Evolutionary conservation across 2,888 invertebrate species (phyloP), one percentile per base, ranked within the genome.

Genomic region (Lepeophtheirus nordmannii): DNA sequence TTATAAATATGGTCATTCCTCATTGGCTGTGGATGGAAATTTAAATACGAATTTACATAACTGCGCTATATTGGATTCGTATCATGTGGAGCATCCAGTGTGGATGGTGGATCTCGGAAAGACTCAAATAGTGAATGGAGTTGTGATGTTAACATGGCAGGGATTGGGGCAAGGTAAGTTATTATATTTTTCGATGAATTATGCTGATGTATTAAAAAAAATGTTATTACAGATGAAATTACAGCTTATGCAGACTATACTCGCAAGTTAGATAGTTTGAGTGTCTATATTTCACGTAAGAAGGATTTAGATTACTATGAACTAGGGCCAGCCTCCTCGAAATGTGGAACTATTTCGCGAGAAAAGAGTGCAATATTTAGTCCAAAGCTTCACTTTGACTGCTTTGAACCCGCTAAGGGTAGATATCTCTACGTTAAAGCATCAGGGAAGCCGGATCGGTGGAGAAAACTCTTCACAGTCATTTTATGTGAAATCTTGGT

Each of bases 401-500:
- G 80, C 70, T 74, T 75, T 7, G 73, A 73, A 37, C 68, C 72
- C 30, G 69, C 70, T 37, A 71, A 69, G 23, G 79, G 79, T 8
- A 74, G 78, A 9, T 79, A 77, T 70, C 74, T 79, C 30, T 77
- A 79, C 71, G 76, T 80, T 59, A 77, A 78, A 70, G 78, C 78
- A 3, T 75, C 76, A 70, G 78, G 79, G 37, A 74, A 76, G 14
- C 74, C 76, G 46, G 76, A 77, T 70, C 73, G 78, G 59, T 78
- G 77, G 76, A 76, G 75, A 68, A 71, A 76, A 60, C 73, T 78
- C 17, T 80, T 79, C 72, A 78, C 77, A 60, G 76, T 78, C 39
- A 77, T 79, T 23, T 72, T 80, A 22, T 80, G 80, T 70, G 79
- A 80, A 72, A 79, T 80, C 10, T 75, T 76, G 73, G 76, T 79